Conservation (phyloP, 2,888 invertebrate species). For the Nomada hirtipes region DNA sequence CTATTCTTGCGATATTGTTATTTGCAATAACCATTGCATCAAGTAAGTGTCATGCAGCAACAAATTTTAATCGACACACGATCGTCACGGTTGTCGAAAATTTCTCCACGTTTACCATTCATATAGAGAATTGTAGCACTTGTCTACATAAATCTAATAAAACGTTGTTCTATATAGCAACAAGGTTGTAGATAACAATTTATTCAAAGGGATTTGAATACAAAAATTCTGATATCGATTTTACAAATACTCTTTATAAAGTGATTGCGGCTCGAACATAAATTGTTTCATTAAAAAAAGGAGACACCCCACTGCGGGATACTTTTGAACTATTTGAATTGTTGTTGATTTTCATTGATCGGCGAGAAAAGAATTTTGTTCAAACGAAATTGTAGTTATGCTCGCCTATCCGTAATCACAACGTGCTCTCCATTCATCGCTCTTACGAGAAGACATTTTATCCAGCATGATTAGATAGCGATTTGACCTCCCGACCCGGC, state of each 20-base stretch:
- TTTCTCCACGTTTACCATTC: neutral
- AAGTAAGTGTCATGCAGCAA: conserved; percentile 64
- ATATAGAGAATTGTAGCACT: conserved; percentile 14
- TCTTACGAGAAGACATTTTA: conserved; percentile 78
- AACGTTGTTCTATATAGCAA: neutral
- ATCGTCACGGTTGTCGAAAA: neutral
- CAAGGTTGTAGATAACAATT: neutral
- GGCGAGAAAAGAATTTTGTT: conserved; percentile 25
- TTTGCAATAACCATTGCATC: conserved; percentile 59
- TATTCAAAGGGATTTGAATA: neutral
- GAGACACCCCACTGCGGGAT: too few species aligned
- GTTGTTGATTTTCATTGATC: neutral
- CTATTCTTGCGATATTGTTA: conserved; percentile 62
- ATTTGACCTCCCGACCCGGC: conserved; percentile 78
- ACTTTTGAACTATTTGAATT: neutral
- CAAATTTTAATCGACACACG: neutral
- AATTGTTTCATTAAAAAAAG: too few species aligned
- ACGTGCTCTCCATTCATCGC: conserved; percentile 75
- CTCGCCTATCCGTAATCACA: conserved; percentile 65
- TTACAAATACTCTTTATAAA: neutral
- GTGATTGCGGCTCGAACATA: neutral
- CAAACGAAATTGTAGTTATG: conserved; percentile 24
- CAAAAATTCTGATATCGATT: neutral
- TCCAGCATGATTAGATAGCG: conserved; percentile 80
- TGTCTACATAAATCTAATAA: neutral